Base-by-base conservation (phyloP, 2,888 invertebrate genomes). In the Rhorus exstirpatorius region DNA sequence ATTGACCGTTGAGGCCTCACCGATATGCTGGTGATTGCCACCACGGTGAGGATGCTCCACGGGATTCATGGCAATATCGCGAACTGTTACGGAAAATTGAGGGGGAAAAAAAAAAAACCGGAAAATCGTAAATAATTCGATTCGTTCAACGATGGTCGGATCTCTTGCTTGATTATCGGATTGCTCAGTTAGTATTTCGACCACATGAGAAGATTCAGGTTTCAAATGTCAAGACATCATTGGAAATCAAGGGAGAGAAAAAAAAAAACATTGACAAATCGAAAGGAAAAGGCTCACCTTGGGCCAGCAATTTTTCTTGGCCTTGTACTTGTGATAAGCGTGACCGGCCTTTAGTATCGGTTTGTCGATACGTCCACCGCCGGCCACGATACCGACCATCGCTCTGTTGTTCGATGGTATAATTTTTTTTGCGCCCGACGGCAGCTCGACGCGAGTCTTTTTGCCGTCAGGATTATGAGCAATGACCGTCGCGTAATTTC, bases 1-100 rank as follows among this genome's bases (percentile, higher is more conserved):
- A 94, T 99, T 98, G 92, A 99, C 99, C 79, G 99, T 99, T 14
- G 99, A 99, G 74, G 99, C 99, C 95, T 99, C 99, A 96, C 99
- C 99, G 95, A 99, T 99, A 94, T 99, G 99, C 95, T 99, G 99
- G 95, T 99, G 99, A 96, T 99, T 99, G 99, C 99, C 99, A 98
- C 99, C 99, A 95, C 99, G 99, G 92, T 99, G 99, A 92, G 99
- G 99, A 99, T 99, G 99, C 94, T 99, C 99, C 89, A 99, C 99
- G 78, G 99, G 99, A 95, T 99, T 99, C 99, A 99, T 99, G 94
- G 99, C 98, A 93, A 99, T 99, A 98, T 99, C 99, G 95, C 99
- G 97, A 86, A 93, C 93, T 91, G n/a, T n/a, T 93, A 19, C 38
- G 31, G 24, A 75, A 75, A 61, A 41, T 14, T 19, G 3, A n/a